These are phyloP conservation scores for Dynastes maya DNA, from an alignment of 2,888 invertebrate genomes.

Conservation along the genomic window DNA sequence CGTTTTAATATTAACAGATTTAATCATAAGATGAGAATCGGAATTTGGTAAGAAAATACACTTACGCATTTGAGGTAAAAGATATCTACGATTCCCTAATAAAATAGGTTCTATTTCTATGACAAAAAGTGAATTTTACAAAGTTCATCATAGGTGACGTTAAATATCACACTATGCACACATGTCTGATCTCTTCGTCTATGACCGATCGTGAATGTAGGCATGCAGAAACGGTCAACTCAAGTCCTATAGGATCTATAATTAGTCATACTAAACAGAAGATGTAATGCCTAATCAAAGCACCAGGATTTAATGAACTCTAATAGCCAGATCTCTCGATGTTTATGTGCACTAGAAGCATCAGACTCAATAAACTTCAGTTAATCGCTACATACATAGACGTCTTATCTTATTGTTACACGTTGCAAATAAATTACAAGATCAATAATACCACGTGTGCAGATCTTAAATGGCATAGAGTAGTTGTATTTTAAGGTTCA, in stretches of 20 bases:
- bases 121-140: no score
- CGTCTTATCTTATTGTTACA: conserved; percentile 14
- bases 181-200: no score
- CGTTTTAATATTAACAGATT: no score
- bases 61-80: no score
- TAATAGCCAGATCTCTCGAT: conserved; percentile 6
- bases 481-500: not conserved
- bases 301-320: conserved; percentile 5
- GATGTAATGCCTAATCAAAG: conserved; percentile 21
- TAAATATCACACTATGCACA: no score
- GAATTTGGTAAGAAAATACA: no score
- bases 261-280: not conserved
- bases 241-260: conserved; percentile 7
- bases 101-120: no score
- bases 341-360: not conserved
- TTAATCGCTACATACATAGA: not conserved
- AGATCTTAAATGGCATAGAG: not conserved
- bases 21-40: no score
- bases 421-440: conserved; percentile 4
- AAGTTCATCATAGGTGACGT: no score
- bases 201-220: not conserved
- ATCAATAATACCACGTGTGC: not conserved
- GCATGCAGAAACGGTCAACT: not conserved
- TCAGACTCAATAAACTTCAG: not conserved
- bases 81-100: no score